Evolutionary conservation across 2,888 invertebrate species (phyloP).

Genomic region (Bedellia somnulentella): DNA sequence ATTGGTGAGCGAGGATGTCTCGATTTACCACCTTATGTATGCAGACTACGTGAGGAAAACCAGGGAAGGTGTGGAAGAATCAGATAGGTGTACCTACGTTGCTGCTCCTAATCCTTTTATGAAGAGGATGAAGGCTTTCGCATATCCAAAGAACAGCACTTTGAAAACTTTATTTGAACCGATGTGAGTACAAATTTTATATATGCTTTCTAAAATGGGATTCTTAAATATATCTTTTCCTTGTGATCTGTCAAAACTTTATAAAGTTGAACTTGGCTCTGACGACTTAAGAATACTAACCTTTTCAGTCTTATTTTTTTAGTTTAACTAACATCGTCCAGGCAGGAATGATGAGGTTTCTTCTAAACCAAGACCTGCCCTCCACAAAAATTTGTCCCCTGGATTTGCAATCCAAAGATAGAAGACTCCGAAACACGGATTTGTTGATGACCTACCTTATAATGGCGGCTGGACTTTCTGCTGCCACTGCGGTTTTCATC

Average conservation of each 20-base stretch:
- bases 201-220: too few species aligned
- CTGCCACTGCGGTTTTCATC: constrained; percentile 66
- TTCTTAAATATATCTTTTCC: too few species aligned
- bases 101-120: constrained; percentile 70
- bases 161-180: constrained; percentile 66
- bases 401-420: constrained; percentile 77
- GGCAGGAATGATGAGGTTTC: constrained; percentile 73
- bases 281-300: too few species aligned
- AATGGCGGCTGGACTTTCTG: constrained; percentile 68
- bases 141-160: constrained; percentile 65
- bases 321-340: constrained; percentile 72
- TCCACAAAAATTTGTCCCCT: constrained; percentile 79
- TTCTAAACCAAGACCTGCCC: constrained; percentile 66
- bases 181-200: constrained; percentile 72
- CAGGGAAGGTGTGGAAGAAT: constrained; percentile 55
- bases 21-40: constrained; percentile 70
- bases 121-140: constrained; percentile 70
- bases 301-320: constrained; percentile 19
- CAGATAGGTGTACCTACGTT: constrained; percentile 74
- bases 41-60: constrained; percentile 69
- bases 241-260: too few species aligned
- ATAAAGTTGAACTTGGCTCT: too few species aligned
- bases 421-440: constrained; percentile 75
- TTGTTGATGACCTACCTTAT: constrained; percentile 79
- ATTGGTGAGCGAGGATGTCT: constrained; percentile 67